Base-by-base conservation (phyloP, 1,140 invertebrate genomes). In the Monomorium pharaonis region DNA sequence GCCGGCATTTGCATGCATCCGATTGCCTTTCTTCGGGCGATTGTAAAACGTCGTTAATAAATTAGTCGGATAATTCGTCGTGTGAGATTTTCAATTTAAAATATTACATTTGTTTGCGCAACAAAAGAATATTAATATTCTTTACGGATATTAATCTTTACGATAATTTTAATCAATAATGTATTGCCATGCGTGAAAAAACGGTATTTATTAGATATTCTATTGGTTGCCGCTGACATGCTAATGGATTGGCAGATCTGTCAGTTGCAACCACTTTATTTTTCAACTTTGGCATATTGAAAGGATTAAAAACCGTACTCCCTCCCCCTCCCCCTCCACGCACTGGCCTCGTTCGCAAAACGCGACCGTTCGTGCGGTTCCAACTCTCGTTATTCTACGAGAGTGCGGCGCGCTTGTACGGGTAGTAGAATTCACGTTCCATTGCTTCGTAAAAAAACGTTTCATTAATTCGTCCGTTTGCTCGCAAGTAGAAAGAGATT, bases 401-500 rank as follows among this genome's bases (percentile, higher is more conserved):
- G 37, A 37, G 37, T 24, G 18, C 47, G 74, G 44, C 18, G 58
- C 56, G 37, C 56, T 62, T 54, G 47, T 21, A 16, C 21, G 47
- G 47, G 30, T n/a, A n/a, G 16, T 65, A 65, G 60, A 56, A 70
- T 81, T 81, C 78, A 81, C 78, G 51, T 81, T 81, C 44, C 24
- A 72, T 81, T 67, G 77, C 30, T 69, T 69, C 24, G 65, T 72
- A 37, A 33, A 72, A 78, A 81, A 81, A 72, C 47, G 49, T 81
- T 72, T 72, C 65, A 65, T 72, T 81, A 81, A 81, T 72, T 81
- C 77, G 47, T 56, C 42, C 33, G 63, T 37, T 14, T 37, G 78
- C 37, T 81, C 27, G 65, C 65, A 10, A 67, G 33, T 54, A 81
- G 33, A 81, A 72, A 72, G 24, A 72, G 78, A 81, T 81, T 81